These are phyloP conservation scores for Myrmecophaga tridactyla DNA, from an alignment of 2,113 vertebrate genomes.

Conservation along the genomic window DNA sequence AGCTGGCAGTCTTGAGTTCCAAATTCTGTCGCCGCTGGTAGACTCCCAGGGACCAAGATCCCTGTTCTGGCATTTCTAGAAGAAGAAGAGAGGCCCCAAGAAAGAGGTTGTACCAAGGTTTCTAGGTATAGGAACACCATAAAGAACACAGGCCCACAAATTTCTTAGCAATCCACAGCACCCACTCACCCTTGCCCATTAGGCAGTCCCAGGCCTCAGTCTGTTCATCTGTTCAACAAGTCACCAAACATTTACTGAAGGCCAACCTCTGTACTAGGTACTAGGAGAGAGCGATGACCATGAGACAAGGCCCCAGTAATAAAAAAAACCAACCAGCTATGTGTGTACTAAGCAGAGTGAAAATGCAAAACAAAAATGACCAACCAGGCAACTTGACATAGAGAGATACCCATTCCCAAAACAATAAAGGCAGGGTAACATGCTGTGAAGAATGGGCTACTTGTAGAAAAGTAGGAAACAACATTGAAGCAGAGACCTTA, in stretches of 20 bases:
- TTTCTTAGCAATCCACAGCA: background rate
- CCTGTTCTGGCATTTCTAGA: background rate
- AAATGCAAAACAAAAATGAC: background rate
- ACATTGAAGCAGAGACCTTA: background rate
- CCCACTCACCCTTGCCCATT: background rate
- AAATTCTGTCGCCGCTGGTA: background rate
- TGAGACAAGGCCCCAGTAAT: background rate
- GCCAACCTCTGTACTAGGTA: background rate
- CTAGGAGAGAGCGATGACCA: background rate
- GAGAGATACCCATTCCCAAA: background rate
- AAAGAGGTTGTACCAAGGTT: background rate
- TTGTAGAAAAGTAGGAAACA: background rate
- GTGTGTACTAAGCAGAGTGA: background rate
- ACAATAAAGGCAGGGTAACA: background rate
- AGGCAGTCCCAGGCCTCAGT: background rate
- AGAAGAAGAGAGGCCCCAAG: slow-evolving; percentile 15
- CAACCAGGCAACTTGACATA: background rate
- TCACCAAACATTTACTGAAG: background rate
- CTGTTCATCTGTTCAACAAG: background rate
- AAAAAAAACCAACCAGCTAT: background rate
- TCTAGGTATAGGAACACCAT: background rate
- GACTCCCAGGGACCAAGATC: background rate
- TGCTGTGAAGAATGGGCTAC: background rate
- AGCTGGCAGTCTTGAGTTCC: background rate
- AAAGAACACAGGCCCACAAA: background rate